These are phyloP conservation scores for Periophthalmus magnuspinnatus DNA, from an alignment of 2,797 vertebrate genomes.

Conservation along the genomic window DNA sequence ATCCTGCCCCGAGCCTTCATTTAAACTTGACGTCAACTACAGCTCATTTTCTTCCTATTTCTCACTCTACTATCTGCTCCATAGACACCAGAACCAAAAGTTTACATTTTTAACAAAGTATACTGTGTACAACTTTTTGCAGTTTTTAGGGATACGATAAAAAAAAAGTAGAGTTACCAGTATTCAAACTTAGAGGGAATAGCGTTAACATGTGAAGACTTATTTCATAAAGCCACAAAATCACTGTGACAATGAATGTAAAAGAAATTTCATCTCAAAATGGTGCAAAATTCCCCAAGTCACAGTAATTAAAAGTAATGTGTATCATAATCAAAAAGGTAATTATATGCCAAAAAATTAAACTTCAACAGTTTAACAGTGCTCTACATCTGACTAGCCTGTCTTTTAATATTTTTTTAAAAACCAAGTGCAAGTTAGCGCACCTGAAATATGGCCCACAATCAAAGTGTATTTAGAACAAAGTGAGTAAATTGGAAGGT, in stretches of 20 bases:
- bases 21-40: constrained; percentile 29
- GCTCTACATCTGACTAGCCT: constrained; percentile 5
- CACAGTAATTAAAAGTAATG: too few species aligned
- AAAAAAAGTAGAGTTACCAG: neutral
- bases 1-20: constrained; percentile 32
- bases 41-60: constrained; percentile 13
- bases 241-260: too few species aligned
- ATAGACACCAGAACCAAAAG: neutral
- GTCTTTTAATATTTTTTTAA: constrained; percentile 26
- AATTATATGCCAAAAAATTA: neutral
- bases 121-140: neutral
- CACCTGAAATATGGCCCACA: constrained; percentile 19
- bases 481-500: constrained; percentile 2
- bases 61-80: neutral
- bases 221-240: too few species aligned
- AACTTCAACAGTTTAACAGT: too few species aligned
- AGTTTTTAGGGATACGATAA: neutral
- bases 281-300: neutral
- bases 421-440: constrained; percentile 12
- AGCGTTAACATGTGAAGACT: too few species aligned
- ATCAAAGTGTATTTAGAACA: constrained; percentile 25
- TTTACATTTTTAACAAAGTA: constrained; percentile 16
- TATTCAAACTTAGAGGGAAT: neutral
- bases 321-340: neutral
- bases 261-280: neutral